Base-by-base conservation (phyloP, 2,797 vertebrate species). In the Carapus acus region DNA sequence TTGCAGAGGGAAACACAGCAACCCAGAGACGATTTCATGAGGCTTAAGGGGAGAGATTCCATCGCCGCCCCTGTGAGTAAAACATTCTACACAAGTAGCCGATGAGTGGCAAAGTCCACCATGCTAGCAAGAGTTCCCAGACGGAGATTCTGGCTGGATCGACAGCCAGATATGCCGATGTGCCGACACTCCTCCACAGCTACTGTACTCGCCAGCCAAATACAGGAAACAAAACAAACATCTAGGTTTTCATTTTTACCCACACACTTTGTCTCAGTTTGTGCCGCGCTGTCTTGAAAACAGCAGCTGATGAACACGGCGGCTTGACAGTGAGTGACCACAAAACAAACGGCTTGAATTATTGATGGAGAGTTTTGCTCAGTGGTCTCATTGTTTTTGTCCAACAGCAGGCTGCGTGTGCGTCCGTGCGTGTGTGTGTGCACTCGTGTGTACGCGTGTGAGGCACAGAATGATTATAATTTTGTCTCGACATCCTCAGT, bases 1-100 rank as follows among this genome's bases (percentile, higher is more conserved):
- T 67, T 63, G 45, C 27, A 52, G 0, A 48, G 21, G 15, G 17
- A 48, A 54, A 50, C 20, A 61, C 39, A 43, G 43, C 44, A 61
- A 37, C 34, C 34, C 14, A 36, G 12, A 33, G 6, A 4, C 31
- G 12, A 13, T 33, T 33, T 7, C 31, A 33, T 13, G 4, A n/a
- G 11, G 27, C 27, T 29, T 29, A 5, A 29, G 6, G 5, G 27
- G 27, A 29, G 27, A 11, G 27, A 29, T 29, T 29, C n/a, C n/a
- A n/a, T n/a, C n/a, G n/a, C n/a, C n/a, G n/a, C n/a, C n/a, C n/a
- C n/a, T n/a, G n/a, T n/a, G 19, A 3, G 16, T n/a, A 37, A 37
- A n/a, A 16, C 34, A 38, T 38, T 38, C 8, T 38, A 38, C 15
- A 38, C 36, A 38, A 38, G 34, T n/a, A 37, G 31, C n/a, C n/a